phyloP scores from a whole-genome alignment of 2,113 vertebrate species.

The Ailurus styani region DNA sequence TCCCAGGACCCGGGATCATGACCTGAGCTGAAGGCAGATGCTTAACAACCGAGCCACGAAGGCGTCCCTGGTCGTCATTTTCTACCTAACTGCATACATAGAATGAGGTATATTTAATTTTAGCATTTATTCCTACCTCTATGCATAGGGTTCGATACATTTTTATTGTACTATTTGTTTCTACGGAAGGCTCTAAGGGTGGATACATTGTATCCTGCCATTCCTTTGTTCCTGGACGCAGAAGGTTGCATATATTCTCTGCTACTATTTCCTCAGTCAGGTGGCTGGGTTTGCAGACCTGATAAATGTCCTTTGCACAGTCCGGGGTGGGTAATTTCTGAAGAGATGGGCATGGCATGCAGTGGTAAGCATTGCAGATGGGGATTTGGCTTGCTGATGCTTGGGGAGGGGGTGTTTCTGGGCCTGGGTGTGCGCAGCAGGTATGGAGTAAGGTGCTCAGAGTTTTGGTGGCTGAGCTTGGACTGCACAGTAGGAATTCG shows the following conservation, averaged over 20 bases:
- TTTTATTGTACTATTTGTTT: not conserved
- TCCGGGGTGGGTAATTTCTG: too few relatives aligned
- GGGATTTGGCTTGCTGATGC: rapidly evolving
- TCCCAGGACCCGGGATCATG: too few relatives aligned
- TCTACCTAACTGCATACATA: not conserved
- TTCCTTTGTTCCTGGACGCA: not conserved
- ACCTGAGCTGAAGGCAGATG: too few relatives aligned
- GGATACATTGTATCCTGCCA: too few relatives aligned
- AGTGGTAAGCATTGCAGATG: rapidly evolving
- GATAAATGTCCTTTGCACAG: too few relatives aligned
- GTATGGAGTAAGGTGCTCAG: rapidly evolving
- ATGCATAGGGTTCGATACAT: not conserved
- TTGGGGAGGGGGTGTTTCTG: not conserved
- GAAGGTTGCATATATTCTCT: not conserved
- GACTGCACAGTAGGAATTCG: too few relatives aligned
- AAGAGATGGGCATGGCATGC: rapidly evolving
- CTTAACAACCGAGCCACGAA: too few relatives aligned
- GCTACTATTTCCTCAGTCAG: not conserved
- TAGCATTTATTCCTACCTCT: not conserved
- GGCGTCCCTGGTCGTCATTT: not conserved
- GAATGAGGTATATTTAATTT: too few relatives aligned
- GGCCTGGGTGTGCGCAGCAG: too few relatives aligned
- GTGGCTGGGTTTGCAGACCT: rapidly evolving
- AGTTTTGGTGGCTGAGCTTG: too few relatives aligned
- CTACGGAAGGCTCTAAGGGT: rapidly evolving